Evolutionary conservation across 2,797 vertebrate genomes (phyloP).

Genomic region (Cossypha caffra): DNA sequence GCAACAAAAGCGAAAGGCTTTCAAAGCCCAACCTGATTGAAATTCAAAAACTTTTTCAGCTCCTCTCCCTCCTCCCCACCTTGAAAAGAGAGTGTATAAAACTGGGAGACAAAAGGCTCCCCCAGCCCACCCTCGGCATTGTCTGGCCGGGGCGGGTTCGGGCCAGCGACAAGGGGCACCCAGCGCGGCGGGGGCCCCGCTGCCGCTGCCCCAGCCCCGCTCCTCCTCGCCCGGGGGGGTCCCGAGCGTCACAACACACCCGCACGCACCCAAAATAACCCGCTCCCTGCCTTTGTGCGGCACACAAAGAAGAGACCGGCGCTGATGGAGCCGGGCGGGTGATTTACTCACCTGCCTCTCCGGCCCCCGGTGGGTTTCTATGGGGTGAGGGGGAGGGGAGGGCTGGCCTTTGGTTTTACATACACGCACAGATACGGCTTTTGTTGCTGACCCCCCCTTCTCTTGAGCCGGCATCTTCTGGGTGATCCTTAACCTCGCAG

Average conservation of each 20-base stretch:
- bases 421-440: neutral
- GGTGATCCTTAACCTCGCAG: neutral
- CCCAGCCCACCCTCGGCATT: conserved; percentile 75
- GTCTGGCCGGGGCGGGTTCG: conserved; percentile 73
- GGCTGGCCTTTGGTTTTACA: conserved; percentile 12
- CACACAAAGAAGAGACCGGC: conserved; percentile 43
- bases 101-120: conserved; percentile 75
- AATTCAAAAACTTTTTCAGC: conserved; percentile 83
- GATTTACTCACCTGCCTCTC: conserved; percentile 74
- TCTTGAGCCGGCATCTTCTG: conserved; percentile 8
- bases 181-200: conserved; percentile 63
- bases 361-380: conserved; percentile 30
- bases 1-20: conserved; percentile 79
- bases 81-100: conserved; percentile 78
- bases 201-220: neutral
- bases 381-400: neutral
- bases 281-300: conserved; percentile 49
- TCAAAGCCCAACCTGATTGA: conserved; percentile 83
- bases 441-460: neutral
- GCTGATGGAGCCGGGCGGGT: conserved; percentile 32
- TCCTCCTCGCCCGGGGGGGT: neutral
- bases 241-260: conserved; percentile 29
- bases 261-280: conserved; percentile 49
- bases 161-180: conserved; percentile 68
- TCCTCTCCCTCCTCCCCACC: conserved; percentile 75